A percentile compares a stretch with the other conserved stretches of the same genome.
Evolutionary conservation across 2,113 vertebrate species (phyloP).

Genomic region (Suncus etruscus): DNA sequence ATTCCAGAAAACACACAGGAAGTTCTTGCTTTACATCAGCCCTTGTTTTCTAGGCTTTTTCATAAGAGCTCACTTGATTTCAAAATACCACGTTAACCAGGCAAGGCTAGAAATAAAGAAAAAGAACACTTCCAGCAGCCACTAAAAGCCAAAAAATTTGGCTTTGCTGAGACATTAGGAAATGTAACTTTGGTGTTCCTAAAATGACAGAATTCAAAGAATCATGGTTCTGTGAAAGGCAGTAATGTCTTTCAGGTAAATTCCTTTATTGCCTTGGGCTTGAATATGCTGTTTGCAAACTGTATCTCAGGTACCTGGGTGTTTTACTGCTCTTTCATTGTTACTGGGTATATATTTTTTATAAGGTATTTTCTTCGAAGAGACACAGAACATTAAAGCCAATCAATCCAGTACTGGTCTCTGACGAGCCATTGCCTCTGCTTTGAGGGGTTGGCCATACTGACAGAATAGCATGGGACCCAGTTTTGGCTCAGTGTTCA

Average conservation of each 20-base stretch:
- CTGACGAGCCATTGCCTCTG: background rate
- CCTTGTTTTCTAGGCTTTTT: background rate
- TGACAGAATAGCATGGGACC: conserved; percentile 7
- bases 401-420: background rate
- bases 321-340: background rate
- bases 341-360: conserved; percentile 8
- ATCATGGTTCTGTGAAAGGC: background rate
- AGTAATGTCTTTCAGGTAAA: background rate
- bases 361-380: background rate
- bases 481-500: conserved; percentile 32
- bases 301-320: background rate
- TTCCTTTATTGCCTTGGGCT: conserved; percentile 23
- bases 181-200: conserved; percentile 24
- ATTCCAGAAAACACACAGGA: background rate
- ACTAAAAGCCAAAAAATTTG: background rate
- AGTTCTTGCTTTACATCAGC: background rate
- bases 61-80: background rate
- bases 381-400: background rate
- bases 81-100: background rate
- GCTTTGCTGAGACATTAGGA: background rate
- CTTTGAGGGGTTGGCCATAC: background rate
- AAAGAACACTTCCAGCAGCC: background rate
- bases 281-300: background rate
- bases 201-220: background rate
- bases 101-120: background rate